phyloP scores from a whole-genome alignment of 2,797 vertebrate species.

The Simalia tracyae region DNA sequence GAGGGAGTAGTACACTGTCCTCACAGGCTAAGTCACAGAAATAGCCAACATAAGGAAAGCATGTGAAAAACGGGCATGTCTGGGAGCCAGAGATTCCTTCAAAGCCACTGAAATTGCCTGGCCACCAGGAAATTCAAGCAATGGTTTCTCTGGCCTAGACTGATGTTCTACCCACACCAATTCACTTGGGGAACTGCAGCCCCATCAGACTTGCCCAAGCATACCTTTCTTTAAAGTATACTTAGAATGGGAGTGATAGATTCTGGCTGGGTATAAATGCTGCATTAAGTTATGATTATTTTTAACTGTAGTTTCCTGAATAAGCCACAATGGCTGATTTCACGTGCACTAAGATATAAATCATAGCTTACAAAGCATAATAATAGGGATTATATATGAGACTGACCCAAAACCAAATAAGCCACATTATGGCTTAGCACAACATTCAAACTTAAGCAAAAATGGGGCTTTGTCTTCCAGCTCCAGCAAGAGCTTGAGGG shows the following conservation, averaged over 20 bases:
- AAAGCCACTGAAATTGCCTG: not conserved
- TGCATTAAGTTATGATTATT: not conserved
- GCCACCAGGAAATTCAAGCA: constrained; percentile 22
- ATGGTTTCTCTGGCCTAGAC: not conserved
- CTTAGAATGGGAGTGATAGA: not conserved
- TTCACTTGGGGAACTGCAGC: not conserved
- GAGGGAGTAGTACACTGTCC: constrained; percentile 45
- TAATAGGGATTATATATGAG: not conserved
- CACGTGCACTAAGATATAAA: not conserved
- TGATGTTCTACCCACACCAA: constrained; percentile 5
- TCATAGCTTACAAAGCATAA: not conserved
- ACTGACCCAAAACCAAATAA: not conserved
- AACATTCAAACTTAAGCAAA: not conserved
- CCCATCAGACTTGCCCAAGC: not conserved
- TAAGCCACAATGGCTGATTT: not conserved
- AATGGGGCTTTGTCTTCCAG: not conserved
- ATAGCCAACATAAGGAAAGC: constrained; percentile 40
- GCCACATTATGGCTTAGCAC: not conserved
- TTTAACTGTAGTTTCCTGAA: not conserved
- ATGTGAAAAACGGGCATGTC: constrained; percentile 39
- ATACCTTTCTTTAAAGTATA: constrained; percentile 32
- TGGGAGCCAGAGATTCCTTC: constrained; percentile 26
- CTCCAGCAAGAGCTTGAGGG: too few relatives aligned
- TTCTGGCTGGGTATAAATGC: not conserved
- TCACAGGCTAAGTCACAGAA: constrained; percentile 19